These are phyloP conservation scores for Drosophila elegans DNA, from an alignment of 1,140 invertebrate species.

Conservation along the genomic window DNA sequence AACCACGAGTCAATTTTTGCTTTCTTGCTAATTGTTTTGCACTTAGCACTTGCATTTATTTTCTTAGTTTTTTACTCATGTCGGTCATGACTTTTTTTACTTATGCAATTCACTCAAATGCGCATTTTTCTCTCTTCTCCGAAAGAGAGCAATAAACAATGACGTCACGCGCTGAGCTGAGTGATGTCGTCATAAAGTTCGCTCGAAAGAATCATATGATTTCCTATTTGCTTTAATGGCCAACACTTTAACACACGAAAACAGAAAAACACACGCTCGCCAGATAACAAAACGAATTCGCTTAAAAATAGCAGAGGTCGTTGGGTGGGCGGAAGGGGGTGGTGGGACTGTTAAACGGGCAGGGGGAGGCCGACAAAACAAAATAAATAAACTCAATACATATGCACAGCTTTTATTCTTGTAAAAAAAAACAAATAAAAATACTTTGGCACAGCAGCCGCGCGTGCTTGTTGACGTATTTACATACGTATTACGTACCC, in stretches of 20 bases:
- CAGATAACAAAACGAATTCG: slow-evolving; percentile 51
- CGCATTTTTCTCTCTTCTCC: slow-evolving; percentile 42
- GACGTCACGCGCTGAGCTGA: slow-evolving; percentile 49
- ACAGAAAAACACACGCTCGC: slow-evolving; percentile 24
- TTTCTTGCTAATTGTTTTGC: slow-evolving; percentile 55
- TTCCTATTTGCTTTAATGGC: slow-evolving; percentile 58
- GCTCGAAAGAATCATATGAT: slow-evolving; percentile 60
- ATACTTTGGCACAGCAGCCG: slow-evolving; percentile 40
- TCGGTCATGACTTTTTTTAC: slow-evolving; percentile 23
- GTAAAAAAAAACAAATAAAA: slow-evolving; percentile 22
- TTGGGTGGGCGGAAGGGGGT: neutral
- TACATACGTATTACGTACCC: slow-evolving; percentile 8
- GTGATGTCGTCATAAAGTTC: slow-evolving; percentile 49
- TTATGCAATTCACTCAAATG: slow-evolving; percentile 63
- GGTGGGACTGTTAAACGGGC: neutral
- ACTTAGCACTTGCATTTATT: slow-evolving; percentile 51
- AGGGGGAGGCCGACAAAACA: slow-evolving; percentile 42
- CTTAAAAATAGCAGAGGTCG: slow-evolving; percentile 60
- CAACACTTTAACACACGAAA: slow-evolving; percentile 30
- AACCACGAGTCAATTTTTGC: slow-evolving; percentile 34
- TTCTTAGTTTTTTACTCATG: slow-evolving; percentile 23
- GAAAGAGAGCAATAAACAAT: slow-evolving; percentile 16
- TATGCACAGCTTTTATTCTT: slow-evolving; percentile 54
- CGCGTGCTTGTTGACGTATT: slow-evolving; percentile 52
- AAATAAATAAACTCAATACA: slow-evolving; percentile 52